Base-by-base conservation (phyloP, 2,888 invertebrate genomes). In the Drosophila ochracea region DNA sequence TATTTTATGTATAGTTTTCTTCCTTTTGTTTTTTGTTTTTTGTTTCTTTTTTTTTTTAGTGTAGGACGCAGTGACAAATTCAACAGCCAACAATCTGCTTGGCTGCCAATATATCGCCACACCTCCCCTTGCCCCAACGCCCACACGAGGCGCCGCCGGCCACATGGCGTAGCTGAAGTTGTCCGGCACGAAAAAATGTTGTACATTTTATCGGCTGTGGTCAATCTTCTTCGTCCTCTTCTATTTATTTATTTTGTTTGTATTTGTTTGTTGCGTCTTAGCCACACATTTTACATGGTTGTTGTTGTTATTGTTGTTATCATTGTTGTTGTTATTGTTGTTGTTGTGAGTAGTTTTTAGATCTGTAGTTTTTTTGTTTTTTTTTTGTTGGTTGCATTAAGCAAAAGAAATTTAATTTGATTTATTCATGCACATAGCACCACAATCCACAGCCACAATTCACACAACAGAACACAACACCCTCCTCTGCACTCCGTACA, bases 351-450 rank as follows among this genome's bases (percentile, higher is more conserved):
- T 85, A 80, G 85, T 81, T 88, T 76, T 80, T 83, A 77, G 83
- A 80, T 85, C 78, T 90, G 78, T 60, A 81, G 90, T 81, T 89
- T 84, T 80, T 6, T n/a, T n/a, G n/a, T n/a, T 6, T 30, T 30
- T 89, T 89, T 16, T 21, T 58, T 41, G 89, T 58, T 41, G 58
- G 78, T 81, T 87, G 78, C 83, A 84, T 84, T 79, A 65, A 69
- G 67, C 66, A 67, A 80, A 76, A 82, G 71, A 89, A 88, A 81
- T 88, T 78, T 75, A 75, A 83, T 87, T 87, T 87, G 85, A 88
- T 88, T 89, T 90, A 89, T 86, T 82, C 77, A 65, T 54, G 54
- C 70, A 62, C 69, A 57, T 39, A 37, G 3, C 11, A 65, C 25
- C 50, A 62, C 62, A 63, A 55, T 50, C 43, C 64, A 67, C 68